A percentile compares a stretch with the other conserved stretches of the same genome.
Conservation (phyloP, 2,113 vertebrate genomes). For the Tachuris rubrigastra region DNA sequence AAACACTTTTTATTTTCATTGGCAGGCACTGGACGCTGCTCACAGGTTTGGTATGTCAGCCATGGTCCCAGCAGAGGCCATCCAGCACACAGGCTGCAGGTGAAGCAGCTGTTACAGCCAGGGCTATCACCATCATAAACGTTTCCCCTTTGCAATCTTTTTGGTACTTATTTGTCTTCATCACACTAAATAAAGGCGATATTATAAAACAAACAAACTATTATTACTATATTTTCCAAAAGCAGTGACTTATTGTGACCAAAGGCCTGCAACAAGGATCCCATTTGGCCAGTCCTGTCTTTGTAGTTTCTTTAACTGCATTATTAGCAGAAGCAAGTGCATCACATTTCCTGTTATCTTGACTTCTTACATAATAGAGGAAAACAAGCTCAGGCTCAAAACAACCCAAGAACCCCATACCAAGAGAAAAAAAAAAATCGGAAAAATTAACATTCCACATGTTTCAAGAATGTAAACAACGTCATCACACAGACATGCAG, state of each 20-base stretch:
- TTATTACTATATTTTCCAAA: background rate
- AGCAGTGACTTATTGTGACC: background rate
- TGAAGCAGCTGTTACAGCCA: background rate
- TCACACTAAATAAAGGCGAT: background rate
- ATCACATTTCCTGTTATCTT: conserved; percentile 10
- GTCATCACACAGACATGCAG: conserved; percentile 35
- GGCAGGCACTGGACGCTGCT: background rate
- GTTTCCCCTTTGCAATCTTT: background rate
- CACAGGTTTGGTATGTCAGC: conserved; percentile 2
- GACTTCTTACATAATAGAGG: background rate
- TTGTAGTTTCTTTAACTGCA: background rate
- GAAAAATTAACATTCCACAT: conserved; percentile 49
- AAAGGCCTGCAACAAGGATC: background rate
- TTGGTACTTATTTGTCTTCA: background rate
- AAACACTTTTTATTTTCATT: background rate
- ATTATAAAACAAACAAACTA: background rate
- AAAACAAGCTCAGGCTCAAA: background rate
- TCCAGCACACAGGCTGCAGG: background rate
- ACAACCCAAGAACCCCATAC: background rate
- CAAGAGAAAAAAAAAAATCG: background rate
- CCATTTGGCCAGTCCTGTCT: background rate
- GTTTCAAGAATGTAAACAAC: conserved; percentile 60
- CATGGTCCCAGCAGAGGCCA: background rate
- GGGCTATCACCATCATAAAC: background rate
- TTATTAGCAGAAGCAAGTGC: background rate